Base-by-base conservation (phyloP, 2,113 vertebrate species). In the Epinephelus lanceolatus region DNA sequence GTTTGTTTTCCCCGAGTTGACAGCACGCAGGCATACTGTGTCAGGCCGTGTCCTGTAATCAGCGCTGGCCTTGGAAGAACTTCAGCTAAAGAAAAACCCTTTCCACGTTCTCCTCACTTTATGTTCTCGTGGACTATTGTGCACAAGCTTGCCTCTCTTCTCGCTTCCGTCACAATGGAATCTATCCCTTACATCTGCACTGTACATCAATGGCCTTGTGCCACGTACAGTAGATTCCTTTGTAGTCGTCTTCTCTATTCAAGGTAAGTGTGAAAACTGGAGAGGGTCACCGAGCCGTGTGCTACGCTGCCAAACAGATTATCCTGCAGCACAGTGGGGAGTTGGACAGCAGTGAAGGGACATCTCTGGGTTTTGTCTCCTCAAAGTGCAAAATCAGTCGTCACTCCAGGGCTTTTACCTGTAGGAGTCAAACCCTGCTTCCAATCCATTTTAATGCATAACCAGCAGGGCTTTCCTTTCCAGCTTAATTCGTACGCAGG, bases 361-460 rank as follows among this genome's bases (percentile, higher is more conserved):
- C 90, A 91, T 89, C 80, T 89, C 80, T 10, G 84, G 40, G 52
- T 83, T 91, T 87, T 91, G 86, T 92, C 87, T 90, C 85, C 86
- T 91, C 89, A 86, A 89, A 93, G 88, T 93, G 86, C 86, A 87
- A 87, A 93, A 92, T 90, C 88, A 90, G 81, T 88, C 78, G 37
- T 88, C 84, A 88, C 93, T 89, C 75, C 72, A 5, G 84, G 91
- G 91, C 86, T 93, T 94, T 95, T 94, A 95, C 94, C 94, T 95
- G 95, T 95, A 94, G 94, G 93, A 96, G 91, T 94, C 83, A 87
- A 92, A 92, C 89, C 90, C 89, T 71, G 92, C 93, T 92, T 88
- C 86, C 92, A 93, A 95, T 96, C 94, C 95, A 94, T 95, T 95
- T 95, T 91, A 95, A 96, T 95, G 94, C 94, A 94, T 92, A 94